Evolutionary conservation across 2,113 vertebrate genomes (phyloP).

Genomic region (Casuarius casuarius): DNA sequence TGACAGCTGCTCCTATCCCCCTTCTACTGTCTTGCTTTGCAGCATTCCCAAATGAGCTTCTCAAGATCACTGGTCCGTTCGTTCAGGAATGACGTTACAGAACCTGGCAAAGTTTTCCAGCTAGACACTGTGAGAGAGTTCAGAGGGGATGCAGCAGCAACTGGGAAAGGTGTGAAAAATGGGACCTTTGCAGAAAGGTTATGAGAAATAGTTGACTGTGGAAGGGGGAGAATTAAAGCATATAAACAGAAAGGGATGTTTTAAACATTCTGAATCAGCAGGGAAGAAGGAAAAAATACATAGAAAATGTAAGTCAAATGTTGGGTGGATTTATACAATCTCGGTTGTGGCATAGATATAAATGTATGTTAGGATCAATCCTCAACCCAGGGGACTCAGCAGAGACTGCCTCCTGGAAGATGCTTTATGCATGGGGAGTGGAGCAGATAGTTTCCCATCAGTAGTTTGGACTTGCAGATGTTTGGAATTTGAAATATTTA

Average conservation of each 20-base stretch:
- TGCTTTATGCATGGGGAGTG: background rate
- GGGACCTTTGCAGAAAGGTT: conserved; percentile 18
- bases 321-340: background rate
- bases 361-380: background rate
- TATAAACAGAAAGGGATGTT: conserved; percentile 14
- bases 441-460: background rate
- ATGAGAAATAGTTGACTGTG: conserved; percentile 14
- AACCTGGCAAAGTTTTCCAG: conserved; percentile 8
- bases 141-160: background rate
- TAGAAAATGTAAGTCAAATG: background rate
- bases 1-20: background rate
- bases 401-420: background rate
- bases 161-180: conserved; percentile 35
- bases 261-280: conserved; percentile 17
- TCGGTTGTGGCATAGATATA: background rate
- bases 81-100: background rate
- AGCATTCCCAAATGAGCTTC: background rate
- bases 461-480: background rate
- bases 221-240: background rate
- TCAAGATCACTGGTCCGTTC: background rate
- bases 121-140: conserved; percentile 7
- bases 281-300: background rate
- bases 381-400: background rate
- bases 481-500: conserved; percentile 1
- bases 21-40: background rate